phyloP scores from a whole-genome alignment of 2,113 vertebrate genomes.

The Orientallactaga bullata region DNA sequence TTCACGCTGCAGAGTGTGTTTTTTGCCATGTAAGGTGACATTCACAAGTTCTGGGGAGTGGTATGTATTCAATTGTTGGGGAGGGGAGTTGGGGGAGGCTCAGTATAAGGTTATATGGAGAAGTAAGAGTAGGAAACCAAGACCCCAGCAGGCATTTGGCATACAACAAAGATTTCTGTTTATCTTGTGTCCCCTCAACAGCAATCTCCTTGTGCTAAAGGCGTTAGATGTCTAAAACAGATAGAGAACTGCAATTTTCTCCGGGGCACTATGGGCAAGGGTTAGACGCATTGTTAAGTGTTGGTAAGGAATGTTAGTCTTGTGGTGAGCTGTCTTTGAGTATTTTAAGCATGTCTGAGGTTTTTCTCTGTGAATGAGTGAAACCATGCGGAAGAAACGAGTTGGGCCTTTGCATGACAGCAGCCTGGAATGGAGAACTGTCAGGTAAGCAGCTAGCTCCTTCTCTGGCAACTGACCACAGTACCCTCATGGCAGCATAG shows the following conservation, averaged over 20 bases:
- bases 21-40: neutral
- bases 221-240: neutral
- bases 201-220: neutral
- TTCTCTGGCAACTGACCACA: neutral
- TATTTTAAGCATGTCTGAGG: neutral
- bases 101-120: neutral
- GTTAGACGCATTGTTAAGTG: neutral
- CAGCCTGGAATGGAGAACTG: too few species aligned
- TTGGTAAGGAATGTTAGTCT: neutral
- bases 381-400: neutral
- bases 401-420: neutral
- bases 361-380: neutral
- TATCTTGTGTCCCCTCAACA: slow-evolving; percentile 6
- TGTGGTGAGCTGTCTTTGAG: neutral
- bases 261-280: too few species aligned
- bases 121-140: slow-evolving; percentile 10
- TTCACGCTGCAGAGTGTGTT: neutral
- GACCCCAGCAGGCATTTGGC: neutral
- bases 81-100: neutral
- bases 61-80: neutral
- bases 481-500: neutral
- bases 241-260: neutral
- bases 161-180: neutral
- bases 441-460: neutral
- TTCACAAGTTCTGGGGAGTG: neutral